Conservation (phyloP, 37 sponge, comb jelly and placozoan species). For the Theonella swinhoei region DNA sequence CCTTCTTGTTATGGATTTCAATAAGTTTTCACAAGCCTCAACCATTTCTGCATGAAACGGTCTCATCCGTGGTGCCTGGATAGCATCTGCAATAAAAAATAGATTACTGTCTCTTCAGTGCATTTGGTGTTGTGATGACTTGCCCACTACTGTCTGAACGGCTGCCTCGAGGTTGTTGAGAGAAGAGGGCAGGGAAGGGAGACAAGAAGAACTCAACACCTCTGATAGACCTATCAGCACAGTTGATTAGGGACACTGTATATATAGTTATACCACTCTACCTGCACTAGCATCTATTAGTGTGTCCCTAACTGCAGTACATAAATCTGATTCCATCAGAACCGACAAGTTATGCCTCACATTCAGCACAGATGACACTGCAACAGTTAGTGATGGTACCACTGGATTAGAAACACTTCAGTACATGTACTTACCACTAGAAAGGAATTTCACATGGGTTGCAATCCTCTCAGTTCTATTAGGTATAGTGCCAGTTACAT, state of each 20-base stretch:
- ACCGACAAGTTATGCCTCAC: constrained; percentile 10
- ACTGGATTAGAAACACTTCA: background rate
- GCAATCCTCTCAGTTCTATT: constrained; percentile 10
- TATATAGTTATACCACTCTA: background rate
- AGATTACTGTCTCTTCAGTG: too few relatives aligned
- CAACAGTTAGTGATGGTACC: background rate
- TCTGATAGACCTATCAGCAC: background rate
- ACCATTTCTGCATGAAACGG: background rate
- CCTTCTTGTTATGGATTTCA: background rate
- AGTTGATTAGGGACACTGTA: background rate
- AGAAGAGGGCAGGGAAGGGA: background rate
- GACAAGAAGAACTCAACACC: background rate
- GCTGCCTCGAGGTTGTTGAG: background rate
- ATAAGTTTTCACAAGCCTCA: background rate
- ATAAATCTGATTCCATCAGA: constrained; percentile 17
- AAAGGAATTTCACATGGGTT: constrained; percentile 13
- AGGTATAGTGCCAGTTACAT: too few relatives aligned
- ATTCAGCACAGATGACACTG: constrained; percentile 19
- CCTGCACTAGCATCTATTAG: constrained; percentile 27
- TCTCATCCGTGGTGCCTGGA: background rate
- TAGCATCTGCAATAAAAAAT: background rate
- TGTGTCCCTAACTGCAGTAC: constrained; percentile 29
- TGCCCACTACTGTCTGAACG: background rate
- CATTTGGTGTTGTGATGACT: too few relatives aligned
- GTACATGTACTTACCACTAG: constrained; percentile 25